phyloP scores from a whole-genome alignment of 2,888 invertebrate genomes.

The Caenorhabditis plicata region DNA sequence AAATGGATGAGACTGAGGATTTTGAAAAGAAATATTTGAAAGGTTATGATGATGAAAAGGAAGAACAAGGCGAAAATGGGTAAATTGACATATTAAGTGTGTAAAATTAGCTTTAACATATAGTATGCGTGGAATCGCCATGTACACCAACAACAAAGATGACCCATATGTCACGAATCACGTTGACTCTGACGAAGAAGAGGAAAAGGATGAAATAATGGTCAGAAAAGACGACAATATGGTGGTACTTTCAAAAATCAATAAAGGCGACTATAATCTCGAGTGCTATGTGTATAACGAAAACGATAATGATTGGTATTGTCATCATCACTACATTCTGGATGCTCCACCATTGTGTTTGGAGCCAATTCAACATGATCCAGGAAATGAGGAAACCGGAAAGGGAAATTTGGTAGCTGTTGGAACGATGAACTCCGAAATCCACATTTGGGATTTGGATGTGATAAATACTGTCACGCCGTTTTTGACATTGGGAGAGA shows the following conservation, averaged over 20 bases:
- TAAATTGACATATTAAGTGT: conserved; percentile 3
- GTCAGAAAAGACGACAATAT: conserved; percentile 87
- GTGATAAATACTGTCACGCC: conserved; percentile 88
- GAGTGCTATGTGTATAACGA: conserved; percentile 80
- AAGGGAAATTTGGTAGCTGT: conserved; percentile 84
- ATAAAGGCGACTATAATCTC: conserved; percentile 71
- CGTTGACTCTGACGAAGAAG: conserved; percentile 54
- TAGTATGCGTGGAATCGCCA: conserved; percentile 56
- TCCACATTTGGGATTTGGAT: conserved; percentile 96
- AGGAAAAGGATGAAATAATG: conserved; percentile 78
- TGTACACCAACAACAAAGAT: conserved; percentile 51
- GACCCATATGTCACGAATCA: conserved; percentile 61
- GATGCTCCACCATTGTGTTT: conserved; percentile 86
- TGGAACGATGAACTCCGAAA: conserved; percentile 87
- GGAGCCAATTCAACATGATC: conserved; percentile 89
- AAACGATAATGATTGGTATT: conserved; percentile 79
- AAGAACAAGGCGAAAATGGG: conserved; percentile 4
- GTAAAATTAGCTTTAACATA: background rate
- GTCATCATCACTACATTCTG: conserved; percentile 86
- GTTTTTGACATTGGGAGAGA: conserved; percentile 74
- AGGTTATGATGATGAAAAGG: conserved; percentile 31
- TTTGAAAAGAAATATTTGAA: conserved; percentile 40
- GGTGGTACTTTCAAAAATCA: conserved; percentile 79
- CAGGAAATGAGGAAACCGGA: conserved; percentile 71
- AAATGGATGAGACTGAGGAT: conserved; percentile 31